phyloP scores from a whole-genome alignment of 92 coral and sea anemone species.

The Siderastrea radians region DNA sequence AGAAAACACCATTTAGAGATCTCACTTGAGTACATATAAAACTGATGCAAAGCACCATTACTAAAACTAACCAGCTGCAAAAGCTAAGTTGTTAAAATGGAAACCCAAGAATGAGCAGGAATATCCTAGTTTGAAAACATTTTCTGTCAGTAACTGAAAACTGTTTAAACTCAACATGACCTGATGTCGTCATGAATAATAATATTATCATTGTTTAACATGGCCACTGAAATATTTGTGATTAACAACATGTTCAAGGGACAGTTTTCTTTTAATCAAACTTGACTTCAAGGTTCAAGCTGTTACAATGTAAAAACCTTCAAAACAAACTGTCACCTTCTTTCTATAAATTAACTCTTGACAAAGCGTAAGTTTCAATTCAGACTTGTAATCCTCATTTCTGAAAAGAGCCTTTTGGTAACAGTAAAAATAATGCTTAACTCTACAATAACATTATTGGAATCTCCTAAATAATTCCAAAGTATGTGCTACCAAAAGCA shows the following conservation, averaged over 20 bases:
- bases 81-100: no score
- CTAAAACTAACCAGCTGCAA: no score
- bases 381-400: conserved; percentile 6
- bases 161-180: no score
- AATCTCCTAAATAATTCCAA: conserved; percentile 39
- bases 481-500: conserved; percentile 57
- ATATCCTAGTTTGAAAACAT: no score
- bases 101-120: no score
- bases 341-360: not conserved
- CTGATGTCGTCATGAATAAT: not conserved
- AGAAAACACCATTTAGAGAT: no score
- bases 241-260: not conserved
- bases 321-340: not conserved
- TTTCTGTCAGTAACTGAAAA: no score
- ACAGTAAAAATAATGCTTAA: not conserved
- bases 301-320: not conserved
- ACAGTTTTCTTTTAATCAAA: not conserved
- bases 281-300: conserved; percentile 1
- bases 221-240: not conserved
- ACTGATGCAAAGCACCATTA: no score
- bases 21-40: no score
- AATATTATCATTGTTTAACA: not conserved
- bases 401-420: conserved; percentile 8
- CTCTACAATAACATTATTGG: conserved; percentile 12
- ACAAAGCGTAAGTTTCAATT: conserved; percentile 16